A percentile compares a stretch with the other conserved stretches of the same genome.
Conservation (phyloP, 2,888 invertebrate genomes). For the Meandrusa payeni region DNA sequence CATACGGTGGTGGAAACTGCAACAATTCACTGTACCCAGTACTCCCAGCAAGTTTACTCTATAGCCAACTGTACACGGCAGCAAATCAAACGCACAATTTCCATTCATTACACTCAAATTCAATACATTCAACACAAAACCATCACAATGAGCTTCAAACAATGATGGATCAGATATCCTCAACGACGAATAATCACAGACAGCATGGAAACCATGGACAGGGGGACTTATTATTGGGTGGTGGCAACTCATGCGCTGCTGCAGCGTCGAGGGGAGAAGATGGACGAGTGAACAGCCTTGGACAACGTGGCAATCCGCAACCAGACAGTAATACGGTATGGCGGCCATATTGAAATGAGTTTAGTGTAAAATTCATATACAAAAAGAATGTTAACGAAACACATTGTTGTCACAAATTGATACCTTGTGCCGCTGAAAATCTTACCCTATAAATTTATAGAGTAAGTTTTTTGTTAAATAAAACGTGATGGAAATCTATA, state of each 20-base stretch:
- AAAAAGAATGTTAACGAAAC: no score
- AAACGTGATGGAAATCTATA: conserved; percentile 1
- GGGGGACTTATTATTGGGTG: conserved; percentile 74
- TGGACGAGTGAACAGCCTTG: conserved; percentile 77
- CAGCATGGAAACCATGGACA: conserved; percentile 69
- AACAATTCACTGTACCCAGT: conserved; percentile 89
- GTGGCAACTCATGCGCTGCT: conserved; percentile 79
- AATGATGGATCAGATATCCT: conserved; percentile 88
- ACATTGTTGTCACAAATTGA: conserved; percentile 13
- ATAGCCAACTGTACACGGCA: conserved; percentile 91
- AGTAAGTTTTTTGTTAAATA: conserved; percentile 1
- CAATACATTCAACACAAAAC: conserved; percentile 82
- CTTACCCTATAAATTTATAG: no score
- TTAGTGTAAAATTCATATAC: conserved; percentile 23
- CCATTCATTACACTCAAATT: conserved; percentile 84
- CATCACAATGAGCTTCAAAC: conserved; percentile 86
- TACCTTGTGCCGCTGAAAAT: conserved; percentile 27
- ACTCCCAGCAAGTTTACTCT: conserved; percentile 89
- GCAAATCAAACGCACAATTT: conserved; percentile 88
- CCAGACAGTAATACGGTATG: conserved; percentile 86
- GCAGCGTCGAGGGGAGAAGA: conserved; percentile 80
- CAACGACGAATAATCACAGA: conserved; percentile 81
- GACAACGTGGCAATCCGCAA: conserved; percentile 82
- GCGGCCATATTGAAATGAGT: conserved; percentile 84
- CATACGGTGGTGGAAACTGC: conserved; percentile 82